A percentile compares a stretch with the other conserved stretches of the same genome.
These are phyloP conservation scores for Volucella inanis DNA, from an alignment of 2,888 invertebrate genomes.

Conservation along the genomic window DNA sequence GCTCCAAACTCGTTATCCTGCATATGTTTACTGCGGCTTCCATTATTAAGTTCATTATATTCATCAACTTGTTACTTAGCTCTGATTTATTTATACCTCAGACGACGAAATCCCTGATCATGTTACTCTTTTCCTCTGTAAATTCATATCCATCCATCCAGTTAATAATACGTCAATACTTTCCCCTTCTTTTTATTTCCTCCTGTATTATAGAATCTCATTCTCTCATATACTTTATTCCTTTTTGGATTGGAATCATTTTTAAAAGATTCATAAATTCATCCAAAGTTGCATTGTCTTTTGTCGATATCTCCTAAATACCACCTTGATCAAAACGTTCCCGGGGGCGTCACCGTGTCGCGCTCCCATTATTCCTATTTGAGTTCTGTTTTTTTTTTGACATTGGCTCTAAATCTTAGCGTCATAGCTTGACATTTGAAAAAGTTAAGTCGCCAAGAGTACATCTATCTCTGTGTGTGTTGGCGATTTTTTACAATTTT, in stretches of 20 bases:
- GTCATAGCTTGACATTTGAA: no score
- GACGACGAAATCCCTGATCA: constrained; percentile 21
- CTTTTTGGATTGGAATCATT: constrained; percentile 3
- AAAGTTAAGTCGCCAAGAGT: no score
- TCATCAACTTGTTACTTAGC: constrained; percentile 24
- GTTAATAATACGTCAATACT: constrained; percentile 8
- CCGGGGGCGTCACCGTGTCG: no score
- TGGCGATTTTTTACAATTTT: no score
- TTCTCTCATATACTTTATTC: constrained; percentile 6
- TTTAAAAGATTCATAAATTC: no score
- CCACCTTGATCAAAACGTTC: no score
- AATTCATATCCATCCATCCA: constrained; percentile 28
- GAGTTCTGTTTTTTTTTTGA: no score
- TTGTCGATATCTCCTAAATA: constrained; percentile 19
- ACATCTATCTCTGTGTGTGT: no score
- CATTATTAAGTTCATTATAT: background rate
- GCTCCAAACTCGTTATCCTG: no score
- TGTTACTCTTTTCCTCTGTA: constrained; percentile 11
- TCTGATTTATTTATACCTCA: background rate
- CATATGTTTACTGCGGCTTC: background rate
- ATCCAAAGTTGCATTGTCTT: constrained; percentile 2
- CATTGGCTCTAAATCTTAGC: no score
- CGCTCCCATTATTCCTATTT: no score
- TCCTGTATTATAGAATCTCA: background rate
- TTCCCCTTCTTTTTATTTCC: constrained; percentile 12